phyloP scores from a whole-genome alignment of 2,888 invertebrate species.

The Caenorhabditis parvicauda region DNA sequence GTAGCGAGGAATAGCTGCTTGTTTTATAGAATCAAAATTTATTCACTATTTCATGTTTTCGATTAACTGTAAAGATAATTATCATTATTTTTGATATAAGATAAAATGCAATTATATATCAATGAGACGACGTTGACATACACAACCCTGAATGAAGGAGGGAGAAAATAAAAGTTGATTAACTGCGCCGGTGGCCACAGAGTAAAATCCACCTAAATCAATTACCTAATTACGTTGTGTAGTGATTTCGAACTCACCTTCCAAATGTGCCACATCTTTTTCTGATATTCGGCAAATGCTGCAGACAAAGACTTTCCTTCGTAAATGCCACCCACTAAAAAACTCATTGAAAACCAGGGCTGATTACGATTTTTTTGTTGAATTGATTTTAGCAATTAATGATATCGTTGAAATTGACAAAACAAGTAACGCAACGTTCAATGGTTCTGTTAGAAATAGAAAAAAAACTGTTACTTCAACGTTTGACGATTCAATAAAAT shows the following conservation, averaged over 20 bases:
- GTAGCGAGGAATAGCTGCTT: no score
- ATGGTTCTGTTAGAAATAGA: no score
- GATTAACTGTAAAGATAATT: not conserved
- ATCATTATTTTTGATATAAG: constrained; percentile 69
- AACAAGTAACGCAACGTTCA: no score
- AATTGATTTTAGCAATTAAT: no score
- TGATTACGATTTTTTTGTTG: not conserved
- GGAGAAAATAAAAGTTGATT: constrained; percentile 85
- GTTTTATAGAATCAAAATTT: no score
- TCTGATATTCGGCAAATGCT: constrained; percentile 22
- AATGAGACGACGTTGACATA: constrained; percentile 83
- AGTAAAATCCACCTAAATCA: constrained; percentile 73
- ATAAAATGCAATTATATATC: constrained; percentile 82
- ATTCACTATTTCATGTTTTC: no score
- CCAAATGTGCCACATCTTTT: constrained; percentile 38
- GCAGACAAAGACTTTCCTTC: constrained; percentile 21
- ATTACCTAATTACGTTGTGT: not conserved
- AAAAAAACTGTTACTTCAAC: no score
- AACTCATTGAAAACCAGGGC: not conserved
- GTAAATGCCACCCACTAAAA: constrained; percentile 28
- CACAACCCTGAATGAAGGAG: constrained; percentile 78
- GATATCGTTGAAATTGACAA: no score
- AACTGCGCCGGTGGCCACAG: constrained; percentile 90
- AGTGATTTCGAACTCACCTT: constrained; percentile 13
- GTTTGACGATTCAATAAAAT: no score